Percentiles rank a stretch among this genome's conserved stretches.
Evolutionary conservation across 92 coral and sea anemone species (phyloP).

Genomic region (Actinernus sp.): DNA sequence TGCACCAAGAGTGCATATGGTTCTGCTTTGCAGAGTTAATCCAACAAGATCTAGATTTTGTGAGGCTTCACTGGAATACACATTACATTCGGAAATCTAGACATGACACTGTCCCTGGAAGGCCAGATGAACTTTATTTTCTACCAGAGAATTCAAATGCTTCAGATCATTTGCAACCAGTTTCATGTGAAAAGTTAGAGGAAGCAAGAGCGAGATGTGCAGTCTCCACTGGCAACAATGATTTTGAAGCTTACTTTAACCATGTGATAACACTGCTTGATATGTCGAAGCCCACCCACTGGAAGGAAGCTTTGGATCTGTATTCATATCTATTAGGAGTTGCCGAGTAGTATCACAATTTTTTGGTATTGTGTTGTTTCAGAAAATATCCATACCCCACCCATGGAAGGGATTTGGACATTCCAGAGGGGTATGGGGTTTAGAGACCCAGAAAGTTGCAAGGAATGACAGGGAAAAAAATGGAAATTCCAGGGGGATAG

Average conservation of each 20-base stretch:
- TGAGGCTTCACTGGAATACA: slow-evolving; percentile 58
- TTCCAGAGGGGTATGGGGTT: too few relatives aligned
- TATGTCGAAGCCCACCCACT: slow-evolving; percentile 6
- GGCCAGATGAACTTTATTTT: too few relatives aligned
- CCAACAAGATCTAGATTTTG: slow-evolving; percentile 53
- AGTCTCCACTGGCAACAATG: slow-evolving; percentile 2
- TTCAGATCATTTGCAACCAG: too few relatives aligned
- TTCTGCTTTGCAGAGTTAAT: slow-evolving; percentile 30
- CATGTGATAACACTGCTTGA: slow-evolving; percentile 25
- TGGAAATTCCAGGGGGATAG: too few relatives aligned
- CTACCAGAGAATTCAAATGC: too few relatives aligned
- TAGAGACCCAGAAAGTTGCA: too few relatives aligned
- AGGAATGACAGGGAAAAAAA: too few relatives aligned
- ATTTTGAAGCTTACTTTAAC: slow-evolving; percentile 12
- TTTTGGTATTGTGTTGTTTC: too few relatives aligned
- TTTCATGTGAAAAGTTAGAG: slow-evolving; percentile 22
- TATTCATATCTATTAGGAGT: slow-evolving; percentile 22
- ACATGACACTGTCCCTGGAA: slow-evolving; percentile 45
- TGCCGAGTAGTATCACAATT: too few relatives aligned
- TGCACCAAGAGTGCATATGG: slow-evolving; percentile 20
- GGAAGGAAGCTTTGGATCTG: slow-evolving; percentile 23
- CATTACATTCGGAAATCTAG: slow-evolving; percentile 47
- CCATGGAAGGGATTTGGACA: too few relatives aligned
- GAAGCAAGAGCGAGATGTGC: background rate
- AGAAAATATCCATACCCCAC: too few relatives aligned